Evolutionary conservation across 2,113 vertebrate species (phyloP).

Genomic region (Neoarius graeffei): DNA sequence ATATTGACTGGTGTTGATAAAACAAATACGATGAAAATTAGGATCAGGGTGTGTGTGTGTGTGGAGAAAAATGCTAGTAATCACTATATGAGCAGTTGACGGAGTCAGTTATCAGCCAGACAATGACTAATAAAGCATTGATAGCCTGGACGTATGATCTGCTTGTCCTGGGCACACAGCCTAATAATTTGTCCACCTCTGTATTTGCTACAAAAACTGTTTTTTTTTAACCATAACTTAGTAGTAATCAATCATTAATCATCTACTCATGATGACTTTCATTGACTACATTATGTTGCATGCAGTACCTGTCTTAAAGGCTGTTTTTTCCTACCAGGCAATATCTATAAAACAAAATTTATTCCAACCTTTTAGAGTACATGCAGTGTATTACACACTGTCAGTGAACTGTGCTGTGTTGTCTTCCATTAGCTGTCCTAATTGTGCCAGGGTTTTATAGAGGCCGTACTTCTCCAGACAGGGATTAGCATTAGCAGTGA

Average conservation of each 20-base stretch:
- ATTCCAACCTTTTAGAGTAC: slow-evolving; percentile 28
- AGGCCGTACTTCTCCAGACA: slow-evolving; percentile 67
- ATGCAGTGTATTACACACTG: slow-evolving; percentile 57
- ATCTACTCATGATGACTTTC: neutral
- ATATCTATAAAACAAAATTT: slow-evolving; percentile 33
- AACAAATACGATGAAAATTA: neutral
- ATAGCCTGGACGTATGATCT: slow-evolving; percentile 1
- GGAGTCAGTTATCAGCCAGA: neutral
- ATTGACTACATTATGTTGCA: slow-evolving; percentile 10
- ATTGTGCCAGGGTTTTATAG: slow-evolving; percentile 74
- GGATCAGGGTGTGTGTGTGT: neutral
- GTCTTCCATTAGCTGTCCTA: slow-evolving; percentile 72
- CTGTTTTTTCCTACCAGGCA: slow-evolving; percentile 7
- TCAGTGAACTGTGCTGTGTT: slow-evolving; percentile 60
- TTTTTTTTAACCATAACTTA: neutral
- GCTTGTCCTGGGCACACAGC: neutral
- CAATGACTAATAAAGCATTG: neutral
- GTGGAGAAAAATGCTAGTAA: neutral
- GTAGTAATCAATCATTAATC: slow-evolving; percentile 3
- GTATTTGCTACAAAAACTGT: slow-evolving; percentile 2
- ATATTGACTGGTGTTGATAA: neutral
- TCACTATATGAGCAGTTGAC: slow-evolving; percentile 4
- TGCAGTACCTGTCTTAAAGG: slow-evolving; percentile 6
- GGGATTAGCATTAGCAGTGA: slow-evolving; percentile 74
- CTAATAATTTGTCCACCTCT: slow-evolving; percentile 12